These are phyloP conservation scores for Eriosoma lanigerum DNA, from an alignment of 1,140 invertebrate genomes.

Conservation along the genomic window DNA sequence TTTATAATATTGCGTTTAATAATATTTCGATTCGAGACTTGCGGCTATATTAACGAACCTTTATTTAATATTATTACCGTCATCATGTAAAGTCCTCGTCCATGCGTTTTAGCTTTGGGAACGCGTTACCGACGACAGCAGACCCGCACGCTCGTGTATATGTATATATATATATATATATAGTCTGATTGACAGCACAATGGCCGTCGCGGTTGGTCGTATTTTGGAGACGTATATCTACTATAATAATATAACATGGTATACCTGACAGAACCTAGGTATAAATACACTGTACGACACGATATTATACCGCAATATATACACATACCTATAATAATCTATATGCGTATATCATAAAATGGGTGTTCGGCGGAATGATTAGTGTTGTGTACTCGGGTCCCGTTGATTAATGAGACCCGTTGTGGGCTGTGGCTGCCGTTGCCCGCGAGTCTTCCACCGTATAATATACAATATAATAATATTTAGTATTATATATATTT, in stretches of 20 bases:
- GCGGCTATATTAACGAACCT: not conserved
- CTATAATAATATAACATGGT: not conserved
- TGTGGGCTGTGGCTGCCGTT: not conserved
- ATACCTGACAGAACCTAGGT: no score
- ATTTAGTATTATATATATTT: no score
- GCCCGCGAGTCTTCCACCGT: not conserved
- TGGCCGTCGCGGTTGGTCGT: not conserved
- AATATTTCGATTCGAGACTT: no score
- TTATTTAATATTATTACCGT: not conserved
- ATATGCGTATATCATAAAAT: not conserved
- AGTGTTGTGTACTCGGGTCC: not conserved
- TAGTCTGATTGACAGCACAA: constrained; percentile 40
- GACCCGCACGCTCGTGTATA: not conserved
- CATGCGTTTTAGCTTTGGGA: not conserved
- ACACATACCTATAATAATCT: no score
- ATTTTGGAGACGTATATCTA: not conserved
- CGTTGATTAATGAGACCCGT: constrained; percentile 37
- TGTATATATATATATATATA: no score
- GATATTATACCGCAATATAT: not conserved
- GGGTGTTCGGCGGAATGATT: constrained; percentile 28
- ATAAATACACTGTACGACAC: not conserved
- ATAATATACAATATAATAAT: no score
- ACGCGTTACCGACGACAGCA: not conserved
- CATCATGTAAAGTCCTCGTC: not conserved
- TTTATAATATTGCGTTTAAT: no score